Conservation (phyloP, 23 tunicate species). For the Halocynthia roretzi region DNA sequence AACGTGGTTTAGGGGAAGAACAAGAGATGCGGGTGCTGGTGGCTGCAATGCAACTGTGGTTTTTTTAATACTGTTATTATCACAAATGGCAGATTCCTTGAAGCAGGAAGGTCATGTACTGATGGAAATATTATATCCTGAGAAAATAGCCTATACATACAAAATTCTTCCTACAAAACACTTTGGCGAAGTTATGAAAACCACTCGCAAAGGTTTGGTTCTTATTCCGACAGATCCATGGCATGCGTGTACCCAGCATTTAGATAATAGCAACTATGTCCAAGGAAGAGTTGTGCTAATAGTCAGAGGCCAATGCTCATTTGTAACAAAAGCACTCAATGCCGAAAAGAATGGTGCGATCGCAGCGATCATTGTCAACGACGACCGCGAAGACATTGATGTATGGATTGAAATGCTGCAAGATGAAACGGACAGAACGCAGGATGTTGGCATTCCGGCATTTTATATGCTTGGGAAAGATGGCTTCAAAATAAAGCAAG, state of each 20-base stretch:
- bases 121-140: constrained; percentile 34
- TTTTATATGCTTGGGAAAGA: constrained; percentile 77
- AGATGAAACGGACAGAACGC: constrained; percentile 51
- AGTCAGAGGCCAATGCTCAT: constrained; percentile 68
- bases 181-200: constrained; percentile 43
- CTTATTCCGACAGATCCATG: constrained; percentile 58
- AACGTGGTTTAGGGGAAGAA: too few relatives aligned
- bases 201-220: constrained; percentile 15
- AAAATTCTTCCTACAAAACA: constrained; percentile 78
- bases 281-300: constrained; percentile 67
- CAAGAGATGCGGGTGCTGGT: too few relatives aligned
- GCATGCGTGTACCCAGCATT: constrained; percentile 55
- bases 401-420: constrained; percentile 76
- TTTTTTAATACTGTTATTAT: too few relatives aligned
- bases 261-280: constrained; percentile 38
- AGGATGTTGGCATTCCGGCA: constrained; percentile 57
- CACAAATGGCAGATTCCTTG: too few relatives aligned
- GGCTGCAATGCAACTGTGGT: too few relatives aligned
- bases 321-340: constrained; percentile 68
- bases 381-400: constrained; percentile 26
- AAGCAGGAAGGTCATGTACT: too few relatives aligned
- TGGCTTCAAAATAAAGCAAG: constrained; percentile 41
- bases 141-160: constrained; percentile 66
- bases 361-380: constrained; percentile 50
- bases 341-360: constrained; percentile 72